These are phyloP conservation scores for Therioaphis trifolii DNA, from an alignment of 2,888 invertebrate species.

Conservation along the genomic window DNA sequence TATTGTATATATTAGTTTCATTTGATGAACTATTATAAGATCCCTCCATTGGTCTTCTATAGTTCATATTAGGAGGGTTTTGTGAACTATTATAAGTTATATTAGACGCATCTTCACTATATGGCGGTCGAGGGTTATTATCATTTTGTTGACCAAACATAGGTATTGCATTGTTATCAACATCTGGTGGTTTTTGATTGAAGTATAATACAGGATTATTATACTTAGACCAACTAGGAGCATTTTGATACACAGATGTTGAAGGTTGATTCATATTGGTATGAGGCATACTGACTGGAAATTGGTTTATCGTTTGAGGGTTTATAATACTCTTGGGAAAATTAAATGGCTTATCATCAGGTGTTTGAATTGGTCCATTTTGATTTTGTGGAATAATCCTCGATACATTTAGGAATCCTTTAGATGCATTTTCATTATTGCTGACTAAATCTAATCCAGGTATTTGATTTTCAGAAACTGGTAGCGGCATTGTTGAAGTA, in stretches of 20 bases:
- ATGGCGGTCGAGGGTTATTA: not conserved
- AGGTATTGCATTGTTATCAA: slow-evolving; percentile 22
- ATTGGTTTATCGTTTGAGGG: not conserved
- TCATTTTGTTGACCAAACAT: slow-evolving; percentile 7
- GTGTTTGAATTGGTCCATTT: slow-evolving; percentile 64
- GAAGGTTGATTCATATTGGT: not conserved
- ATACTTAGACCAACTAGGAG: slow-evolving; percentile 41
- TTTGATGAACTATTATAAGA: slow-evolving; percentile 27
- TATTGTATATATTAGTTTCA: slow-evolving; percentile 7
- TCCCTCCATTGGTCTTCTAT: slow-evolving; percentile 46
- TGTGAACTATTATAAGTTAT: slow-evolving; percentile 14
- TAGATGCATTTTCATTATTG: slow-evolving; percentile 50
- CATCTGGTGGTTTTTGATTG: slow-evolving; percentile 18
- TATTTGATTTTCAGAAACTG: slow-evolving; percentile 71
- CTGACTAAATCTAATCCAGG: slow-evolving; percentile 80
- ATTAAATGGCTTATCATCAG: slow-evolving; percentile 65
- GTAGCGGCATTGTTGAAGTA: slow-evolving; percentile 21
- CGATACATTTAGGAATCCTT: slow-evolving; percentile 31
- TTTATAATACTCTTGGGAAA: slow-evolving; percentile 59
- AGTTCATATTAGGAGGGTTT: slow-evolving; percentile 21
- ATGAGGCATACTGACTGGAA: slow-evolving; percentile 11
- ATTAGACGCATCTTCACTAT: slow-evolving; percentile 1
- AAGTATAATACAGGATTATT: slow-evolving; percentile 11
- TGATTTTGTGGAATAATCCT: slow-evolving; percentile 62
- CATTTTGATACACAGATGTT: slow-evolving; percentile 29